phyloP scores from a whole-genome alignment of 2,797 vertebrate genomes.

The Micromesistius poutassou region DNA sequence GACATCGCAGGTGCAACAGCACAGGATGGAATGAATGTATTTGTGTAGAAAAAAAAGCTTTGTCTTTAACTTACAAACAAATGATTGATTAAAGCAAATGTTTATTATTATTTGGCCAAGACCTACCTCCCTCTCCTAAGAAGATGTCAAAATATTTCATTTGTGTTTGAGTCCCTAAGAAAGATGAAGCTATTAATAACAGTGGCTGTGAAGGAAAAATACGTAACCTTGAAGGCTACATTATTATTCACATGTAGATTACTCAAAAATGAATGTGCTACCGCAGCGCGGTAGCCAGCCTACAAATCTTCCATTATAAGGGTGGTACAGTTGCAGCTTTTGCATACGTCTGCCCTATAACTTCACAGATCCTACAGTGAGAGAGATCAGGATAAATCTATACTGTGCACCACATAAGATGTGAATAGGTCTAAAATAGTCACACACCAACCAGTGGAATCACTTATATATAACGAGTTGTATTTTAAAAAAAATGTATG shows the following conservation, averaged over 20 bases:
- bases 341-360: not conserved
- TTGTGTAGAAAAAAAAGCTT: conserved; percentile 33
- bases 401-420: not conserved
- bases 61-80: conserved; percentile 53
- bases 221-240: conserved; percentile 69
- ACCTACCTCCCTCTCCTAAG: conserved; percentile 54
- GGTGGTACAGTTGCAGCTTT: not conserved
- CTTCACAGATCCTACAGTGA: not conserved
- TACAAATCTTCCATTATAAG: not conserved
- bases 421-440: not conserved
- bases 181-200: conserved; percentile 72
- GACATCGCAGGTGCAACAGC: conserved; percentile 40
- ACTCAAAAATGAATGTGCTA: conserved; percentile 57
- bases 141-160: conserved; percentile 72
- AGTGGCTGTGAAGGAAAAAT: conserved; percentile 60
- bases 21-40: conserved; percentile 31
- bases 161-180: conserved; percentile 64
- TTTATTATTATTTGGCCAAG: conserved; percentile 53
- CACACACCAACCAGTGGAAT: not conserved
- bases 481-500: no score
- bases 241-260: conserved; percentile 73
- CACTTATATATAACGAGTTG: not conserved
- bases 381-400: not conserved
- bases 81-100: conserved; percentile 72
- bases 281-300: conserved; percentile 11